phyloP scores from a whole-genome alignment of 2,113 vertebrate genomes.

The Lucifuga dentata region DNA sequence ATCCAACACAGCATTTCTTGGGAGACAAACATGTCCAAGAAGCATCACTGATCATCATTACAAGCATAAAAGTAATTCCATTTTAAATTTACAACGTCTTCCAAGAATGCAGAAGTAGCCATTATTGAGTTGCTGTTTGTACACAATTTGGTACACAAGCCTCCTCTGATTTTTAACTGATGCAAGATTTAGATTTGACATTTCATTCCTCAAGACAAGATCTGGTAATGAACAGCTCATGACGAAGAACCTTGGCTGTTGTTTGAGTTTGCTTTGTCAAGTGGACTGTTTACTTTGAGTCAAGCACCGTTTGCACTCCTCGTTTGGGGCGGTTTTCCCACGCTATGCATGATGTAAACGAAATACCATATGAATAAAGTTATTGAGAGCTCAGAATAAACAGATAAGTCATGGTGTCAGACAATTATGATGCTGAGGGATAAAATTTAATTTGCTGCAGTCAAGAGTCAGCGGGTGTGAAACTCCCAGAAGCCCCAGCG shows the following conservation, averaged over 20 bases:
- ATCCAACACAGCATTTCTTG: constrained; percentile 15
- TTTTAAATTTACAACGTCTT: background rate
- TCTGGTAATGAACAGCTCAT: background rate
- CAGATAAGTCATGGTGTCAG: background rate
- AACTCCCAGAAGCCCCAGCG: constrained; percentile 34
- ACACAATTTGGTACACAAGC: background rate
- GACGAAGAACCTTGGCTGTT: too few relatives aligned
- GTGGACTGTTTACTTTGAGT: constrained; percentile 18
- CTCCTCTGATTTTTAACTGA: background rate
- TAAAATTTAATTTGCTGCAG: constrained; percentile 35
- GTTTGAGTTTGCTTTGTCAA: background rate
- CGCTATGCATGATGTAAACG: constrained; percentile 15
- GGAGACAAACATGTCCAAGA: background rate
- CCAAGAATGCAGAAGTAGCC: constrained; percentile 7
- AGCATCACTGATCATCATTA: constrained; percentile 11
- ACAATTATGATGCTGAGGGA: constrained; percentile 7
- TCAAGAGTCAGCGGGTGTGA: constrained; percentile 15
- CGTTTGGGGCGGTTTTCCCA: constrained; percentile 52
- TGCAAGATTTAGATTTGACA: background rate
- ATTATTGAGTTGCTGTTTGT: background rate
- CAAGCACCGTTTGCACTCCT: constrained; percentile 14
- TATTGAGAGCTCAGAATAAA: constrained; percentile 31
- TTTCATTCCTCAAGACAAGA: background rate
- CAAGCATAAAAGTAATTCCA: background rate
- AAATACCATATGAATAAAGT: constrained; percentile 31